These are phyloP conservation scores for Idaea dimidiata DNA, from an alignment of 2,888 invertebrate species.

Conservation along the genomic window DNA sequence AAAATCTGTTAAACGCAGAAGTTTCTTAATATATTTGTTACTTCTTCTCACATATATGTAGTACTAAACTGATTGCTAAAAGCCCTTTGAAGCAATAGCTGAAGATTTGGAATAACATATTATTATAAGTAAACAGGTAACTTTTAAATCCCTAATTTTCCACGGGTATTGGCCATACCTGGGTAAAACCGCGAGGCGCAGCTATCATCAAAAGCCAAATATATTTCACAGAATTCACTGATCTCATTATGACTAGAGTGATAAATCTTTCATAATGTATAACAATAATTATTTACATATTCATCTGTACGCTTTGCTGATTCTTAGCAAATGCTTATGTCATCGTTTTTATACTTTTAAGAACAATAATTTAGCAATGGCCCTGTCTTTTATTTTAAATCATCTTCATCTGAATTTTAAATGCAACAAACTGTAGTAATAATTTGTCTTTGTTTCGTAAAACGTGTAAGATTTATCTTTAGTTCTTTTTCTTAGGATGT, in stretches of 20 bases:
- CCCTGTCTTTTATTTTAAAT: not conserved
- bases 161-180: no score
- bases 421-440: not conserved
- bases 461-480: not conserved
- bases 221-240: not conserved
- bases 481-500: constrained; percentile 82
- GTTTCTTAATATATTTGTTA: no score
- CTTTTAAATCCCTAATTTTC: no score
- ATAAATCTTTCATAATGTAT: not conserved
- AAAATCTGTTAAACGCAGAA: no score
- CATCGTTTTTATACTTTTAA: not conserved
- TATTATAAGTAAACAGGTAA: no score
- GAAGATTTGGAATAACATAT: no score
- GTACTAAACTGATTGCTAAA: no score
- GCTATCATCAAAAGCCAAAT: not conserved
- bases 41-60: no score
- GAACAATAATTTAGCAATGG: not conserved
- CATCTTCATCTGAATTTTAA: not conserved
- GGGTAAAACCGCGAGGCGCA: no score
- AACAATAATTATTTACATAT: not conserved
- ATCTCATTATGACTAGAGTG: not conserved
- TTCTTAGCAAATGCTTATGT: not conserved
- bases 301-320: not conserved
- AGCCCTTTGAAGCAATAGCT: no score
- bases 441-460: not conserved